Evolutionary conservation across 2,888 invertebrate genomes (phyloP).

Genomic region (Patella pellucida): DNA sequence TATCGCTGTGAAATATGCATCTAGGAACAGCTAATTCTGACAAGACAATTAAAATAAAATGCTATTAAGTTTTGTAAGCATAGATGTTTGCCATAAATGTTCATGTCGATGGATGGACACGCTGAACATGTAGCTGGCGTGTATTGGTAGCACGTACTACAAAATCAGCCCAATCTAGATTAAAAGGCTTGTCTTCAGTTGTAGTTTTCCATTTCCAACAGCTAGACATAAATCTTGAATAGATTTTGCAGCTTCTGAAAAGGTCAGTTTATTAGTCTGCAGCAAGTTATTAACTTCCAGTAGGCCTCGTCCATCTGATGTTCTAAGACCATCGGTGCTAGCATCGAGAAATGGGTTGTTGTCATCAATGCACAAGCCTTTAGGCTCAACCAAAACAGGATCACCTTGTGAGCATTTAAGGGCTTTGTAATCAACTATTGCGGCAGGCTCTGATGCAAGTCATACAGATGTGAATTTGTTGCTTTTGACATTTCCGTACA

Average conservation of each 20-base stretch:
- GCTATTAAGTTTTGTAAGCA: slow-evolving; percentile 20
- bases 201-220: neutral
- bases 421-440: neutral
- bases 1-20: neutral
- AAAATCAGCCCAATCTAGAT: slow-evolving; percentile 23
- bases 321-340: slow-evolving; percentile 9
- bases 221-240: neutral
- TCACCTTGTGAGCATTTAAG: neutral
- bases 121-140: slow-evolving; percentile 25
- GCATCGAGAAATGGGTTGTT: slow-evolving; percentile 11
- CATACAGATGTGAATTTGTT: neutral
- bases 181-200: slow-evolving; percentile 10
- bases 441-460: neutral
- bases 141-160: slow-evolving; percentile 16
- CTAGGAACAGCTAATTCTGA: slow-evolving; percentile 30
- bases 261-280: slow-evolving; percentile 14
- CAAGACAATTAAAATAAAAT: slow-evolving; percentile 23
- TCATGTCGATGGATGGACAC: slow-evolving; percentile 11
- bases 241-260: slow-evolving; percentile 17
- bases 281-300: slow-evolving; percentile 13
- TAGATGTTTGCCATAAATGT: slow-evolving; percentile 18
- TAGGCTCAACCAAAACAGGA: neutral
- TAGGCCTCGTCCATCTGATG: neutral
- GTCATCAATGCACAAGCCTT: neutral
- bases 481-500: neutral